Percentiles rank a stretch among this genome's conserved stretches.
phyloP scores from a whole-genome alignment of 2,888 invertebrate species.

The Aphidoletes aphidimyza region DNA sequence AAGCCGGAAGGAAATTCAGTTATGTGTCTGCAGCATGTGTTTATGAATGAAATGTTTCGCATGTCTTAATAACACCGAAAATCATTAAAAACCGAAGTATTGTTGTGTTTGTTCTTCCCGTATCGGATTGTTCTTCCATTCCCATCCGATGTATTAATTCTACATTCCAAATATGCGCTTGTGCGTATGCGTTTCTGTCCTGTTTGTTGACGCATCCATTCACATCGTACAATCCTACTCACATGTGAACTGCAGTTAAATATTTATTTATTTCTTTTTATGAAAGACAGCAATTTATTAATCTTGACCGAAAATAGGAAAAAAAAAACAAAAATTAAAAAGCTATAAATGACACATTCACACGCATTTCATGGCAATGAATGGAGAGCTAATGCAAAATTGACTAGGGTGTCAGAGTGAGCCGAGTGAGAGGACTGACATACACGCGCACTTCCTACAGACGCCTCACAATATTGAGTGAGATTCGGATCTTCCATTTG shows the following conservation, averaged over 20 bases:
- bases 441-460: slow-evolving; percentile 1
- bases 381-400: neutral
- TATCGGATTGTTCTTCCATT: neutral
- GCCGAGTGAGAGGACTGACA: too few relatives aligned
- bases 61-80: neutral
- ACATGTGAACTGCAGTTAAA: neutral
- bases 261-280: too few relatives aligned
- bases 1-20: slow-evolving; percentile 51
- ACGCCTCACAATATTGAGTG: neutral
- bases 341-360: slow-evolving; percentile 40
- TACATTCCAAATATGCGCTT: neutral
- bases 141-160: neutral
- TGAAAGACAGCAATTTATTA: slow-evolving; percentile 39
- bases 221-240: neutral
- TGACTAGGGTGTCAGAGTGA: too few relatives aligned
- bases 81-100: neutral
- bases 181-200: neutral
- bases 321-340: slow-evolving; percentile 46
- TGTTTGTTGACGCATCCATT: neutral
- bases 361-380: neutral
- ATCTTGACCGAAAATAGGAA: slow-evolving; percentile 38
- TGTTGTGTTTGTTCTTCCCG: slow-evolving; percentile 9
- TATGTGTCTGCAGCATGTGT: slow-evolving; percentile 40
- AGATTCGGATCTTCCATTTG: neutral
- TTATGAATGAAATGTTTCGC: slow-evolving; percentile 49